Evolutionary conservation across 2,113 vertebrate species (phyloP).

Genomic region (Nothobranchius kuhntae): DNA sequence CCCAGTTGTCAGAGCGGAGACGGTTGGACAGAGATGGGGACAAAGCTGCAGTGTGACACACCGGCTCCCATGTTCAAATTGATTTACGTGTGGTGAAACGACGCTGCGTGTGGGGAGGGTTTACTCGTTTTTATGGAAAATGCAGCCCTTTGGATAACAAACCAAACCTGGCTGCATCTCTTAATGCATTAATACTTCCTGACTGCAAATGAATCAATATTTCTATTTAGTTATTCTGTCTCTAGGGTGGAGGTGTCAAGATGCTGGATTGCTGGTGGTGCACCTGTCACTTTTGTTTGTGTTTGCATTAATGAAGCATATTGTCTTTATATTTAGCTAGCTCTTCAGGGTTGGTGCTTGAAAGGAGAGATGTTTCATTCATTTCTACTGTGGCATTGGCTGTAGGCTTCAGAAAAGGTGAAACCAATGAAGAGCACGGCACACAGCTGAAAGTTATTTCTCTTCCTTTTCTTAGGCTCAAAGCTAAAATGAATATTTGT

Average conservation of each 20-base stretch:
- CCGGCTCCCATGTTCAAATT: conserved; percentile 50
- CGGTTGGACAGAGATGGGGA: conserved; percentile 38
- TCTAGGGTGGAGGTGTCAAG: neutral
- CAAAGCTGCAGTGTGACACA: conserved; percentile 57
- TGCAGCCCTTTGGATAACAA: rapidly evolving
- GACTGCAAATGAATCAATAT: conserved; percentile 38
- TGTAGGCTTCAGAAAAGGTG: conserved; percentile 13
- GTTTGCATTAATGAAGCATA: conserved; percentile 20
- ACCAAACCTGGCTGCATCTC: neutral
- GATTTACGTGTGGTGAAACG: conserved; percentile 49
- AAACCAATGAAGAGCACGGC: conserved; percentile 4
- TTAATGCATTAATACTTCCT: neutral
- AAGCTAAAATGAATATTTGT: conserved; percentile 42
- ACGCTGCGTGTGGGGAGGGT: conserved; percentile 21
- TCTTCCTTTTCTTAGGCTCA: conserved; percentile 24
- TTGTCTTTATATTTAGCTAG: conserved; percentile 35
- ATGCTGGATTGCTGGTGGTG: conserved; percentile 10
- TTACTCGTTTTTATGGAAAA: neutral
- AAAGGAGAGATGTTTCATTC: conserved; percentile 3
- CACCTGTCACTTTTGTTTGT: conserved; percentile 34
- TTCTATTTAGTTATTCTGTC: conserved; percentile 13
- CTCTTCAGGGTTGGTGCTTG: conserved; percentile 7
- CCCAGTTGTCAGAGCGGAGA: conserved; percentile 44
- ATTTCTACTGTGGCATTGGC: neutral
- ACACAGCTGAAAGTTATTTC: neutral